Base-by-base conservation (phyloP, 35 echinoderm and acorn worm species). In the Amphiura filiformis region DNA sequence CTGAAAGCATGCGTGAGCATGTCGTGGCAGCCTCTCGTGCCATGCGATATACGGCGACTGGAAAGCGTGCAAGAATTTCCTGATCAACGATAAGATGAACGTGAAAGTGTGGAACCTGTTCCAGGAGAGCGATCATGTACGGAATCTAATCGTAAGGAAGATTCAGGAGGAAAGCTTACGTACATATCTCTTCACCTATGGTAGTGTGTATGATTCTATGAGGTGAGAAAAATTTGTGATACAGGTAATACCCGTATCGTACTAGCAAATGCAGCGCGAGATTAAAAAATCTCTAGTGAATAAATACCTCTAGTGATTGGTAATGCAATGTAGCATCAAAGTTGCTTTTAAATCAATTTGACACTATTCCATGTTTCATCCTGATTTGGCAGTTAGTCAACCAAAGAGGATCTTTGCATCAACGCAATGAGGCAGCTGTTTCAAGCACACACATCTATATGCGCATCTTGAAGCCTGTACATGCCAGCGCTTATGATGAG, bases 41-140 rank as follows among this genome's bases (percentile, higher is more conserved):
- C 36, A 97, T 97, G 95, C 79, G 92, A n/a, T n/a, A 35, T 91
- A 94, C 76, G 95, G 95, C 15, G 89, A 97, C 86, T 97, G 95
- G 95, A 77, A 86, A 31, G 89, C 75, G 76, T 97, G 95, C 49
- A 82, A 90, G 3, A 61, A 97, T 47, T 93, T 88, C 84, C 83
- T 97, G 23, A 89, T 97, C 86, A 97, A 97, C 40, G 90, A 94
- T 23, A 97, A 97, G 89, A 97, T 97, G 95, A 97, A 94, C 39
- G 82, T 76, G 23, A 97, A 97, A 49, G 95, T 97, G 31, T 97
- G 95, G 95, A 97, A 94, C 41, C 89, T 97, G 38, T 97, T 97
- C 86, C 87, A 90, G 34, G 87, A 94, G 38, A 81, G 84, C 9
- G 92, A 94, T 28, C 90, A 83, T 13, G 95, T 97, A 20, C 65